phyloP scores from a whole-genome alignment of 2,888 invertebrate species.

The Cotesia congregata region DNA sequence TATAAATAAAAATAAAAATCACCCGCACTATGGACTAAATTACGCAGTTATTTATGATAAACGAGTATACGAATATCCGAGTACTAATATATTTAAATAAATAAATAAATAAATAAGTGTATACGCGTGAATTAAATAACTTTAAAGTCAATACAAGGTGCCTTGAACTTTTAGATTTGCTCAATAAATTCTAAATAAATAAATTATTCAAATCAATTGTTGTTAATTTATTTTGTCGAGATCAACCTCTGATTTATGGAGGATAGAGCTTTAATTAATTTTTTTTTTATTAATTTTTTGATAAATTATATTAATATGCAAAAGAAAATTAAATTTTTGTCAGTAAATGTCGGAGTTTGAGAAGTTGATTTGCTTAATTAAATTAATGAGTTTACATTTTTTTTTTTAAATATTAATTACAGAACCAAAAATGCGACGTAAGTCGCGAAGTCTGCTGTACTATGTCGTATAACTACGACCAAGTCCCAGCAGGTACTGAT shows the following conservation, averaged over 20 bases:
- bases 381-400: slow-evolving; percentile 22
- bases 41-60: slow-evolving; percentile 7
- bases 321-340: background rate
- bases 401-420: slow-evolving; percentile 38
- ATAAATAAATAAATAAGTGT: background rate
- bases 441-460: slow-evolving; percentile 58
- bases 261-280: background rate
- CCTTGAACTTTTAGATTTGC: slow-evolving; percentile 4
- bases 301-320: slow-evolving; percentile 1
- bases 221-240: background rate
- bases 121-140: background rate
- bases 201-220: slow-evolving; percentile 4
- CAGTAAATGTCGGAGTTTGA: background rate
- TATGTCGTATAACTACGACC: slow-evolving; percentile 41
- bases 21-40: slow-evolving; percentile 31
- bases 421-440: slow-evolving; percentile 57
- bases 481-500: slow-evolving; percentile 36
- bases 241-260: background rate
- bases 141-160: background rate
- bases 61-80: background rate
- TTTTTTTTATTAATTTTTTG: slow-evolving; percentile 13
- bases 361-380: background rate
- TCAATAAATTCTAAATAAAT: background rate
- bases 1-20: slow-evolving; percentile 24
- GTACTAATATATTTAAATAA: background rate